Evolutionary conservation across 2,113 vertebrate species (phyloP).

Genomic region (Lagenorhynchus albirostris): DNA sequence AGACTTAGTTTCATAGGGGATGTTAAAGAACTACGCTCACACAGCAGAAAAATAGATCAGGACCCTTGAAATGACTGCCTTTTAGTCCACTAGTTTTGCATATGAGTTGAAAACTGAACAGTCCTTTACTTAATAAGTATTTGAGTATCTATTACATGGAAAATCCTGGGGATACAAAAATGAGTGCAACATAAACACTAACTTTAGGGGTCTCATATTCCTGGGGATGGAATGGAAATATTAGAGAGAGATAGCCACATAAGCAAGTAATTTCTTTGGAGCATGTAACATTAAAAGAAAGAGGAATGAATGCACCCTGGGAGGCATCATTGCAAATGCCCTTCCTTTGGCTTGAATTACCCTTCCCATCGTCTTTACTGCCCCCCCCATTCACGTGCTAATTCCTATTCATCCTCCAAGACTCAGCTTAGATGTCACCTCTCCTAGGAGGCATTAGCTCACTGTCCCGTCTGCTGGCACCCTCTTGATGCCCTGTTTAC

Average conservation of each 20-base stretch:
- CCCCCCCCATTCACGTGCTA: not conserved
- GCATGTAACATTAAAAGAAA: not conserved
- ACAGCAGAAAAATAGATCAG: not conserved
- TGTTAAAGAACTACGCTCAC: constrained; percentile 13
- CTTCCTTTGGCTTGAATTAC: not conserved
- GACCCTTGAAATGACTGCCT: not conserved
- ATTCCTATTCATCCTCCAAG: not conserved
- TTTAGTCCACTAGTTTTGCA: not conserved
- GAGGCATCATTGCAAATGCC: not conserved
- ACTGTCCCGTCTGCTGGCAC: not conserved
- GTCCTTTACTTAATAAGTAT: not conserved
- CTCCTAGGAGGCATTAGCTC: not conserved
- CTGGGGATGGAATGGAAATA: not conserved
- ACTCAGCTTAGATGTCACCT: not conserved
- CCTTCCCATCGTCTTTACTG: not conserved
- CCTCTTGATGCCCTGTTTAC: not conserved
- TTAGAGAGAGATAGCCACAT: not conserved
- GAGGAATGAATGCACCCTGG: not conserved
- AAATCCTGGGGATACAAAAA: not conserved
- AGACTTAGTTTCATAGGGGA: not conserved
- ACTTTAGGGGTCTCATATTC: constrained; percentile 22
- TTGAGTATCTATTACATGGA: not conserved
- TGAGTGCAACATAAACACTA: not conserved
- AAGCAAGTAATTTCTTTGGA: not conserved
- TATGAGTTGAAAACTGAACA: constrained; percentile 1